A percentile compares a stretch with the other conserved stretches of the same genome.
Conservation (phyloP, 2,888 invertebrate species). For the Blastobasis lacticolella region DNA sequence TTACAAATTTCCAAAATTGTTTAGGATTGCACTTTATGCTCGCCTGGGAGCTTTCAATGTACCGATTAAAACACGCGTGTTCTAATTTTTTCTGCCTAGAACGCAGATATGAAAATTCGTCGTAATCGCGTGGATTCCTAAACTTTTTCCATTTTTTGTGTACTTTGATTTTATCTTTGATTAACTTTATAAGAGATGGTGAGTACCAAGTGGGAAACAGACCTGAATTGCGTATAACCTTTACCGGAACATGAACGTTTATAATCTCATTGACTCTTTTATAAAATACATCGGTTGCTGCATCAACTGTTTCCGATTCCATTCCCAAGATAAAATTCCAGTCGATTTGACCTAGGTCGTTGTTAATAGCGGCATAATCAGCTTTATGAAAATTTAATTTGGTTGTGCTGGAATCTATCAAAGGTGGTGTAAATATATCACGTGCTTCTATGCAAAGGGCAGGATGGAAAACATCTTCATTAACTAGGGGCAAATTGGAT, state of each 20-base stretch:
- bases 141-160: conserved; percentile 7
- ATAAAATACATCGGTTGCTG: background rate
- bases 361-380: background rate
- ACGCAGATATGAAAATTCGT: conserved; percentile 4
- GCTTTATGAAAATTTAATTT: background rate
- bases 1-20: conserved; percentile 8
- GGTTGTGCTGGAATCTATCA: too few species aligned
- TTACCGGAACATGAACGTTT: background rate
- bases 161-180: conserved; percentile 8
- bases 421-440: too few species aligned
- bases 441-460: too few species aligned
- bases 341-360: background rate
- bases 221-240: background rate
- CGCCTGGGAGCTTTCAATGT: background rate
- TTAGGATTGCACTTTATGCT: conserved; percentile 9
- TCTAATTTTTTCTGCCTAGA: conserved; percentile 1
- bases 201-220: conserved; percentile 9
- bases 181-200: conserved; percentile 6
- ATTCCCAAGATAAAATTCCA: background rate
- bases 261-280: background rate
- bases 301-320: background rate
- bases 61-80: conserved; percentile 2
- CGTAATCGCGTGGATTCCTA: conserved; percentile 9
- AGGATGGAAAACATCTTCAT: too few species aligned
- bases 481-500: too few species aligned